Evolutionary conservation across 2,797 vertebrate genomes (phyloP).

Genomic region (Acanthopagrus latus): DNA sequence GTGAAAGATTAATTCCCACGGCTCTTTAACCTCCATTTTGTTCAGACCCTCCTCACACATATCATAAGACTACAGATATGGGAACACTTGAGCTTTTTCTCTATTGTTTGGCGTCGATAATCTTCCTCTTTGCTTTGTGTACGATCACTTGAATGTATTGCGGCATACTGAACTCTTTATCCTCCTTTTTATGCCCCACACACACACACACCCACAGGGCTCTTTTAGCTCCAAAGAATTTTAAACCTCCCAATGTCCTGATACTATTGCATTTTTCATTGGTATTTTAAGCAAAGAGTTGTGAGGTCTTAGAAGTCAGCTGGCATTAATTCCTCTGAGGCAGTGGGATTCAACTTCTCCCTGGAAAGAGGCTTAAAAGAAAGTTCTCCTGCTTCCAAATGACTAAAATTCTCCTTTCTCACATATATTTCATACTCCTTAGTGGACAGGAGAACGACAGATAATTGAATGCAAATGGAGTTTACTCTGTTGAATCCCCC

Average conservation of each 20-base stretch:
- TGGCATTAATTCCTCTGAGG: constrained; percentile 82
- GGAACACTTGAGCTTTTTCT: constrained; percentile 39
- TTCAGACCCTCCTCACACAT: background rate
- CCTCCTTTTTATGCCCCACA: constrained; percentile 58
- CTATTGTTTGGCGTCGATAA: constrained; percentile 62
- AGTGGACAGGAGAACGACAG: constrained; percentile 49
- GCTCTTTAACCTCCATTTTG: background rate
- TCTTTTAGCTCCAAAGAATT: constrained; percentile 77
- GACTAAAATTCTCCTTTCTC: constrained; percentile 46
- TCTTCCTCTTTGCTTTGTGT: constrained; percentile 49
- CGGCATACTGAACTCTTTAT: constrained; percentile 63
- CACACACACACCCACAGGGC: constrained; percentile 39
- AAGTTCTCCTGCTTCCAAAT: constrained; percentile 71
- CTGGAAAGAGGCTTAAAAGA: constrained; percentile 79
- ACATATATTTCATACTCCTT: constrained; percentile 42
- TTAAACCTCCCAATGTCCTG: constrained; percentile 77
- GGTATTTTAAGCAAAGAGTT: constrained; percentile 83
- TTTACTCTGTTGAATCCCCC: constrained; percentile 26
- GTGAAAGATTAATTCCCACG: background rate
- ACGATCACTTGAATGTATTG: constrained; percentile 59
- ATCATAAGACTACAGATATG: constrained; percentile 24
- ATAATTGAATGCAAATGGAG: constrained; percentile 34
- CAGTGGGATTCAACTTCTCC: constrained; percentile 71
- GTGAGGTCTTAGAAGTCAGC: constrained; percentile 84
- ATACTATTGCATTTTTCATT: constrained; percentile 78